Base-by-base conservation (phyloP, 2,888 invertebrate genomes). In the Agrilus mali region DNA sequence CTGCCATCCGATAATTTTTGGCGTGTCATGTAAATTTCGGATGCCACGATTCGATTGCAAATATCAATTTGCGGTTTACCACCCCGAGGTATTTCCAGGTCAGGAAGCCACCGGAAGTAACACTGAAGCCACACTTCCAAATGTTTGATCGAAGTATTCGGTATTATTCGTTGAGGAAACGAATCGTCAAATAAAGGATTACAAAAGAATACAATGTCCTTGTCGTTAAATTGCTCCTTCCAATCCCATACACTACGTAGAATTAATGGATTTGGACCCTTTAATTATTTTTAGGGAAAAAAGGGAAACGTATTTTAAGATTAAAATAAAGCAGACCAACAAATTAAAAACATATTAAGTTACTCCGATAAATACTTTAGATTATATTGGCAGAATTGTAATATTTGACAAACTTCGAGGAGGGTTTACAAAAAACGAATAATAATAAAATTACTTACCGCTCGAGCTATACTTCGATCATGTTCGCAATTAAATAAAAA, bases 401-500 rank as follows among this genome's bases (percentile, higher is more conserved):
- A 17, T 17, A 4, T 17, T 17, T 17, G n/a, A n/a, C n/a, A n/a
- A n/a, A n/a, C n/a, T n/a, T n/a, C n/a, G n/a, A n/a, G n/a, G n/a
- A n/a, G n/a, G n/a, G n/a, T n/a, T n/a, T n/a, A n/a, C n/a, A n/a
- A n/a, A n/a, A n/a, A n/a, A n/a, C n/a, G n/a, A n/a, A n/a, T n/a
- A 39, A 38, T 16, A 14, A 27, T 14, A 17, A 38, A 38, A 27
- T 22, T 36, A 45, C 61, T 66, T 59, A 82, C 82, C 66, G 71
- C 73, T 50, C 73, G 72, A 13, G 87, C 87, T 33, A 78, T 67
- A 17, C 75, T 69, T 5, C 89, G 70, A 55, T 89, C 88, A 51
- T 81, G 74, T 51, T 86, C 84, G 53, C 82, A 84, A 66, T 93
- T 89, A 61, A 94, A 94, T 46, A 94, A 75, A 70, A 95, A 95